Evolutionary conservation across 1,140 invertebrate species (phyloP).

Genomic region (Hirudo medicinalis): DNA sequence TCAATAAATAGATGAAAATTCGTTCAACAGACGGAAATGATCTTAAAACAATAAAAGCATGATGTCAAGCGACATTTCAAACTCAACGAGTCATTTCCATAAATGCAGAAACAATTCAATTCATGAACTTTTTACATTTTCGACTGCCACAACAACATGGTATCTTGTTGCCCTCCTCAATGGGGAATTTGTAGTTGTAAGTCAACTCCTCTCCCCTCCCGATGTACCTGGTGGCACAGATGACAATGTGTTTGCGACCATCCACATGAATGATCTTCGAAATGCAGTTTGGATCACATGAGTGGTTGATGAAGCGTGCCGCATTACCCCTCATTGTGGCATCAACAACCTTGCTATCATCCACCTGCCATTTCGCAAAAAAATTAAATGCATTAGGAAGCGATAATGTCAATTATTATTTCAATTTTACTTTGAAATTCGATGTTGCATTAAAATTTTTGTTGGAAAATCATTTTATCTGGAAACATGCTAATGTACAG

Average conservation of each 20-base stretch:
- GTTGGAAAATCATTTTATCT: no score
- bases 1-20: no score
- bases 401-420: no score
- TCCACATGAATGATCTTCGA: constrained; percentile 76
- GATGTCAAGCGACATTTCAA: no score
- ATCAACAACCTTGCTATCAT: constrained; percentile 66
- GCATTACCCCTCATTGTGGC: constrained; percentile 85
- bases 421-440: no score
- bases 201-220: constrained; percentile 77
- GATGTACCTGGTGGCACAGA: constrained; percentile 66
- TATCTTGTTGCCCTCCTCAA: constrained; percentile 76
- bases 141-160: constrained; percentile 78
- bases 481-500: no score
- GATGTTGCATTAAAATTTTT: no score
- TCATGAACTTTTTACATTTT: constrained; percentile 76
- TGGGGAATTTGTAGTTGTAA: constrained; percentile 85
- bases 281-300: constrained; percentile 85
- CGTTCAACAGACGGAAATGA: no score
- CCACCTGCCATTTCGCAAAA: constrained; percentile 48
- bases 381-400: not conserved
- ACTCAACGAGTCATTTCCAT: no score
- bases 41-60: no score
- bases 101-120: not conserved
- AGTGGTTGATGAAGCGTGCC: constrained; percentile 83
- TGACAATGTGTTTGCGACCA: constrained; percentile 80